Base-by-base conservation (phyloP, 2,113 vertebrate genomes). In the Passerina amoena region DNA sequence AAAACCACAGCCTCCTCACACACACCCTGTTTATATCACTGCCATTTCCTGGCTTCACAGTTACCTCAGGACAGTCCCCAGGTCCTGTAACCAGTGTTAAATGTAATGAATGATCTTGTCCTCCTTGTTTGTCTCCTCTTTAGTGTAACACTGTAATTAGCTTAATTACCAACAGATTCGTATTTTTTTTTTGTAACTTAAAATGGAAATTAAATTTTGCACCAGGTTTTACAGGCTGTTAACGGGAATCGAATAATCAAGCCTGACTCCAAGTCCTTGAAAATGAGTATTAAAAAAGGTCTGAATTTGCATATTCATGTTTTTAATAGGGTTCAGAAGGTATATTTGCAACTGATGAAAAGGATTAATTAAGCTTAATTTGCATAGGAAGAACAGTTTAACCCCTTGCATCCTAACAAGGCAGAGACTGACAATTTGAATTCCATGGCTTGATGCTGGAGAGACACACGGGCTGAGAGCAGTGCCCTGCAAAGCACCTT, bases 241-340 rank as follows among this genome's bases (percentile, higher is more conserved):
- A 98, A 97, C 92, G 77, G 96, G 98, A 97, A 97, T 97, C 96
- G 93, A 98, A 98, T 98, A 98, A 98, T 98, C 98, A 98, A 98
- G 97, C 96, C 96, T 96, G 95, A 96, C 94, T 96, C 97, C 94
- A 96, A 97, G 97, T 98, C 98, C 98, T 98, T 98, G 97, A 98
- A 98, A 98, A 98, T 95, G 97, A 98, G 96, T 98, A 97, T 98
- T 97, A 92, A 97, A 97, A 98, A 98, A 98, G 96, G 97, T 97
- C 97, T 96, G 61, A 33, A 97, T 98, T 98, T 98, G 97, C 98
- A 98, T 98, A 98, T 98, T 98, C 98, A 98, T 98, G 94, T 97
- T 97, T 96, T 98, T 98, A 98, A 98, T 98, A 97, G 97, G 97
- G 97, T 97, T 98, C 97, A 98, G 97, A 96, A 98, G 97, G 98